Conservation (phyloP, 2,113 vertebrate genomes). For the Scartelaos histophorus region DNA sequence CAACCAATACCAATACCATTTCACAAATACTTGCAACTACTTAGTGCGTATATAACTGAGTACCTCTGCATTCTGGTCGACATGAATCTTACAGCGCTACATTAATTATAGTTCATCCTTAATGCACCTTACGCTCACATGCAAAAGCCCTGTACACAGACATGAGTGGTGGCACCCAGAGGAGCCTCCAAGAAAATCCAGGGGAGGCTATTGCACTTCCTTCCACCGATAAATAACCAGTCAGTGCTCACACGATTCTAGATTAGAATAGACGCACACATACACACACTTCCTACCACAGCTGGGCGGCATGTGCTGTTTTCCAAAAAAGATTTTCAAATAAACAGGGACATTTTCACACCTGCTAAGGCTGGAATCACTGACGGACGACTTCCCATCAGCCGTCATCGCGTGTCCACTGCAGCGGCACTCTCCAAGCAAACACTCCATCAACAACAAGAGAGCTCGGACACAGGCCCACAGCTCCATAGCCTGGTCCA, state of each 20-base stretch:
- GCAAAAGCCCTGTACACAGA: conserved; percentile 25
- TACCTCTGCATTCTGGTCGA: not conserved
- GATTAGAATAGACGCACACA: conserved; percentile 23
- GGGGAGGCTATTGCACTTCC: conserved; percentile 26
- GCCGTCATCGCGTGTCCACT: conserved; percentile 67
- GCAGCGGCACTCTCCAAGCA: conserved; percentile 64
- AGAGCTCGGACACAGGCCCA: conserved; percentile 24
- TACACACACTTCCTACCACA: conserved; percentile 28
- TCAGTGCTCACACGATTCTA: conserved; percentile 22
- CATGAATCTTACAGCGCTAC: not conserved
- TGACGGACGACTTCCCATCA: conserved; percentile 66
- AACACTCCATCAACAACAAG: conserved; percentile 67
- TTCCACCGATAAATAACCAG: conserved; percentile 37
- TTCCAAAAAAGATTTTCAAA: conserved; percentile 27
- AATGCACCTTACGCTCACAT: not conserved
- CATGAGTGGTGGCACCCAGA: conserved; percentile 7
- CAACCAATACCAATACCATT: not conserved
- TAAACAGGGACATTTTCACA: conserved; percentile 61
- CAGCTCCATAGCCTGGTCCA: conserved; percentile 58
- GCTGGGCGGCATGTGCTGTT: conserved; percentile 60
- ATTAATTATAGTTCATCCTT: not conserved
- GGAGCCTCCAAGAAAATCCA: conserved; percentile 33
- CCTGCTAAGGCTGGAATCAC: conserved; percentile 63
- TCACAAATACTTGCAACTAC: not conserved
- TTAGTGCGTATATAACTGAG: not conserved